Conservation (phyloP, 2,113 vertebrate genomes). For the Rousettus leschenaultii region DNA sequence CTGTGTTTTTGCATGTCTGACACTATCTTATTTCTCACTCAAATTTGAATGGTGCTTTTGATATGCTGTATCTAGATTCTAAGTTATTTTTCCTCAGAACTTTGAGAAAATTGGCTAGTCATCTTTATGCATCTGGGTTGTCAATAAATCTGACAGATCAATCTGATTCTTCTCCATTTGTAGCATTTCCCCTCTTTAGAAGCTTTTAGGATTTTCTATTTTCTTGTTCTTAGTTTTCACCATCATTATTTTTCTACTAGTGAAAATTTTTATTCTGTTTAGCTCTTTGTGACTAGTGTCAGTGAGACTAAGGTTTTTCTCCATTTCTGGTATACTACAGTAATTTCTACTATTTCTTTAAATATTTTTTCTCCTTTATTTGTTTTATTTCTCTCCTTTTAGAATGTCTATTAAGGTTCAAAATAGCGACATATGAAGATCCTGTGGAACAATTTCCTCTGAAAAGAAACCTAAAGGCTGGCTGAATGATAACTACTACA, state of each 20-base stretch:
- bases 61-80: not conserved
- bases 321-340: not conserved
- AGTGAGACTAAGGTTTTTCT: not conserved
- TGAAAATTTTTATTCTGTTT: not conserved
- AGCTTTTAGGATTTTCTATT: not conserved
- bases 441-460: not conserved
- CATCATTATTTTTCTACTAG: not conserved
- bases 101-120: not conserved
- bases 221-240: not conserved
- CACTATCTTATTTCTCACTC: not conserved
- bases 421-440: not conserved
- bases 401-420: not conserved
- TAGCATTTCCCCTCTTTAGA: not conserved
- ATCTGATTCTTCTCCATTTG: not conserved
- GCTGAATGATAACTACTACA: not conserved
- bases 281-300: not conserved
- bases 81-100: constrained; percentile 7
- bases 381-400: not conserved
- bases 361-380: not conserved
- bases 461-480: not conserved
- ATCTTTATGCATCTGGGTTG: not conserved
- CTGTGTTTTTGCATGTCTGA: not conserved
- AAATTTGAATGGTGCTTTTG: not conserved
- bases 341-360: not conserved
- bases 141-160: not conserved